phyloP scores from a whole-genome alignment of 2,888 invertebrate genomes.

The Willowsia nigromaculata region DNA sequence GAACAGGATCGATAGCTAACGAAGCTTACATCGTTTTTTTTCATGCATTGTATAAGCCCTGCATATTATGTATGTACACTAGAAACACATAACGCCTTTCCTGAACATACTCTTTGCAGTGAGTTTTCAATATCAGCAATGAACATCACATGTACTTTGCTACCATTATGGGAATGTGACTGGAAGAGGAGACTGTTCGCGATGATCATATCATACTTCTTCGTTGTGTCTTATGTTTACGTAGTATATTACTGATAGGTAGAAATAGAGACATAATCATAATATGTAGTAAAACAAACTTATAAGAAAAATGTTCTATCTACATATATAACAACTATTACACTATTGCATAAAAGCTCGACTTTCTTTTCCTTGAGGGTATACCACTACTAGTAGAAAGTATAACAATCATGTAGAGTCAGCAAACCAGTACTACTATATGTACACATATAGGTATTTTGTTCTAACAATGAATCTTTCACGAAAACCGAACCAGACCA shows the following conservation, averaged over 20 bases:
- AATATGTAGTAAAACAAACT: background rate
- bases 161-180: background rate
- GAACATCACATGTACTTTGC: background rate
- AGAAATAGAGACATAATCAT: background rate
- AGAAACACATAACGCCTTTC: background rate
- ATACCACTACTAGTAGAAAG: background rate
- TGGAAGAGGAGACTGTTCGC: background rate
- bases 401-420: background rate
- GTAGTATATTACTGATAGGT: background rate
- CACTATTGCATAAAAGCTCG: background rate
- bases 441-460: background rate
- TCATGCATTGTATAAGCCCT: background rate
- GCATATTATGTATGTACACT: background rate
- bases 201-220: background rate
- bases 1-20: conserved; percentile 53
- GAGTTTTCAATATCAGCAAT: background rate
- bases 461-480: background rate
- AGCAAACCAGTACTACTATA: background rate
- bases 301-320: background rate
- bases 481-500: conserved; percentile 27
- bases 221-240: background rate
- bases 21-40: conserved; percentile 26
- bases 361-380: conserved; percentile 6
- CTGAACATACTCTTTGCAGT: background rate
- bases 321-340: background rate